phyloP scores from a whole-genome alignment of 2,888 invertebrate species.

The Zaprionus bogoriensis region DNA sequence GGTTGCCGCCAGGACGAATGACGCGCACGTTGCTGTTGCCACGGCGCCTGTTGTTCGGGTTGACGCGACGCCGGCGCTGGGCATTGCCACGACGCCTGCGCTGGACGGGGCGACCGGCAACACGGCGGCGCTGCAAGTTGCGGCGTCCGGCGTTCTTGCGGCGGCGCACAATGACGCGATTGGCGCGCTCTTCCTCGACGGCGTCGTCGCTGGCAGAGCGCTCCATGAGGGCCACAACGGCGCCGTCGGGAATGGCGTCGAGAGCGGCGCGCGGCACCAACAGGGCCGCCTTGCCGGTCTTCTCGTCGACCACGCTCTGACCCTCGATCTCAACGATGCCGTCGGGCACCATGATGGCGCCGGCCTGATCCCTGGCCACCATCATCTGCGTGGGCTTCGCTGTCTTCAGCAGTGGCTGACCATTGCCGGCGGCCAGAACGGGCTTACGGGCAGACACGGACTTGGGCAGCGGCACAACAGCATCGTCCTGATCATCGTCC shows the following conservation, averaged over 20 bases:
- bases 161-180: conserved; percentile 73
- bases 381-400: conserved; percentile 69
- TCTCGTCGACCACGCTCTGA: conserved; percentile 75
- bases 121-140: conserved; percentile 54
- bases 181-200: conserved; percentile 72
- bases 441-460: conserved; percentile 18
- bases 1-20: conserved; percentile 43
- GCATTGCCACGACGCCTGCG: conserved; percentile 44
- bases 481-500: conserved; percentile 20
- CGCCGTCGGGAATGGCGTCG: conserved; percentile 79
- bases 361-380: conserved; percentile 73
- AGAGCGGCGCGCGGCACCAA: conserved; percentile 76
- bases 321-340: conserved; percentile 78
- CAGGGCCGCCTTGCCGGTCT: conserved; percentile 76
- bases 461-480: conserved; percentile 14
- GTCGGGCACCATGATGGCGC: conserved; percentile 78
- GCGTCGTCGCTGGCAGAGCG: conserved; percentile 38
- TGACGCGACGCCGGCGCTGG: conserved; percentile 27
- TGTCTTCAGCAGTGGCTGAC: conserved; percentile 53
- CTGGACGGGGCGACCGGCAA: conserved; percentile 41
- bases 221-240: conserved; percentile 77
- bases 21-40: conserved; percentile 47
- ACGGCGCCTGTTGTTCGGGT: conserved; percentile 42
- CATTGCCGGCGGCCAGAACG: not conserved
- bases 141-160: conserved; percentile 62